Evolutionary conservation across 2,888 invertebrate species (phyloP), one percentile per base, ranked within the genome.

Genomic region (Dicyrtomina minuta): DNA sequence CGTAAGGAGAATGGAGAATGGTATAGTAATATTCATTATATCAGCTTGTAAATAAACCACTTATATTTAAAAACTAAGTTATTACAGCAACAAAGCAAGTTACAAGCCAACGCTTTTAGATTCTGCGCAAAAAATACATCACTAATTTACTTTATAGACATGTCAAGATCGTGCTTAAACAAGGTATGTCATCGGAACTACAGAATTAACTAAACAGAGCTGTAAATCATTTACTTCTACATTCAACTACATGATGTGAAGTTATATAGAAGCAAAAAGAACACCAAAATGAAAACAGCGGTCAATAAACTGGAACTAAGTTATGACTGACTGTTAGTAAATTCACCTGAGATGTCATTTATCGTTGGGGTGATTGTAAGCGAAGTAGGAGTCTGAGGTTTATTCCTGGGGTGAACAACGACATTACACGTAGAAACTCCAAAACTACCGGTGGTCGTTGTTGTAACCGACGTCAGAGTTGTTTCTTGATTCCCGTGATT

Each of bases 311-410:
- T 5, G 33, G 8, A 33, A 33, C 33, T 33, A 33, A 33, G 33
- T 33, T 33, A 33, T 33, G 8, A 33, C 33, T 33, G 33, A 33
- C 33, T 33, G 3, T 33, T 33, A 33, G 3, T 8, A 33, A 33
- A 58, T 55, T 65, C 65, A 65, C 65, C 65, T 65, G 61, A 22
- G 27, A 22, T 17, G 26, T 61, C 58, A 39, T 33, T 58, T 22
- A 61, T 43, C 46, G 46, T 17, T 17, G 62, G 39, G 8, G 56
- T 65, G 65, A 65, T 65, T 24, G 55, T 65, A 41, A 65, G 41
- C n/a, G 65, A 65, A 53, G 55, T 65, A 1, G 65, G 65, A 24
- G 65, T 65, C 3, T 55, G 65, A 17, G 65, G 55, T 55, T 65
- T 65, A 27, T 26, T 65, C n/a, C 39, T 39, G 1, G 55, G 26